These are phyloP conservation scores for Tetramorium simillimum DNA, from an alignment of 1,140 invertebrate species.

Conservation along the genomic window DNA sequence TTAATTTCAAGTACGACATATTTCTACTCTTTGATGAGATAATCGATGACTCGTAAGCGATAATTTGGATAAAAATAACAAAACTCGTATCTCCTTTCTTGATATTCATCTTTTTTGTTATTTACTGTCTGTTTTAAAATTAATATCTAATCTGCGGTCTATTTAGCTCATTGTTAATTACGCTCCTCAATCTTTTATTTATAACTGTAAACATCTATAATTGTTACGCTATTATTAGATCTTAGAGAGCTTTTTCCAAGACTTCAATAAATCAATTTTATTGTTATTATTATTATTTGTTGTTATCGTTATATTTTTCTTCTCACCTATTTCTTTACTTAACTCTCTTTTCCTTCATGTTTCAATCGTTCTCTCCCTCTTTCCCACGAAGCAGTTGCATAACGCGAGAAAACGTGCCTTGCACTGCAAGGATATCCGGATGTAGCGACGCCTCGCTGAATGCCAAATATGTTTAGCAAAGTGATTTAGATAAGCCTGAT, in stretches of 20 bases:
- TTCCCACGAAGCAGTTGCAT: background rate
- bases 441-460: conserved; percentile 9
- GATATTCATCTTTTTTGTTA: background rate
- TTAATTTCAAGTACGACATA: background rate
- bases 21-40: conserved; percentile 6
- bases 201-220: background rate
- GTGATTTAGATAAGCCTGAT: conserved; percentile 16
- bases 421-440: conserved; percentile 21
- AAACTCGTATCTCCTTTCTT: background rate
- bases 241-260: background rate
- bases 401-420: conserved; percentile 25
- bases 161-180: background rate
- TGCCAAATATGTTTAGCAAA: conserved; percentile 35
- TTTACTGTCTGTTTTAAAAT: background rate
- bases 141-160: background rate
- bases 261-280: background rate
- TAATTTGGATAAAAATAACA: background rate
- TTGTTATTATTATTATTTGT: background rate
- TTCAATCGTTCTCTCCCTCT: background rate
- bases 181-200: background rate
- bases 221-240: background rate
- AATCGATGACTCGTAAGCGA: background rate
- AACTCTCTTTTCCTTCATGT: background rate
- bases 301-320: background rate
- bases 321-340: background rate